A percentile compares a stretch with the other conserved stretches of the same genome.
Conservation (phyloP, 2,797 vertebrate genomes). For the Ambastaia sidthimunki region DNA sequence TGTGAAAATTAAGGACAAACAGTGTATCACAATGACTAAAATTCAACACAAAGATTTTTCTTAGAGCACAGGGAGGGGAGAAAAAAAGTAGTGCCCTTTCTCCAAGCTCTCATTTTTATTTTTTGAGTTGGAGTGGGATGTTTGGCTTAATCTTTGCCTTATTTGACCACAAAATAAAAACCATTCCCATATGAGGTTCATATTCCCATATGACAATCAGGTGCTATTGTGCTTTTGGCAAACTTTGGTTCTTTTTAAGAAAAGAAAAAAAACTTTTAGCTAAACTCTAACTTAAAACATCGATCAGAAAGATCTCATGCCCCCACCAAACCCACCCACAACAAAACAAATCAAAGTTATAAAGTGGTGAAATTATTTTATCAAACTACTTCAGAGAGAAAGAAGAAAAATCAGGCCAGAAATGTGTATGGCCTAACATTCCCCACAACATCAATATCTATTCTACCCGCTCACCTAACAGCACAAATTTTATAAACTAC, state of each 20-base stretch:
- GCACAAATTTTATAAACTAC: not conserved
- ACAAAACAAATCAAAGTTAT: too few species aligned
- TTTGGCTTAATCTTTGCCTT: not conserved
- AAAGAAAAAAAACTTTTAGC: too few species aligned
- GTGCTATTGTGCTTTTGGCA: not conserved
- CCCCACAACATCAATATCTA: not conserved
- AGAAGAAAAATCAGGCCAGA: not conserved
- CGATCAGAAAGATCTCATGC: not conserved
- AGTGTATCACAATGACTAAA: constrained; percentile 15
- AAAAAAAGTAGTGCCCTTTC: not conserved
- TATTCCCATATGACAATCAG: not conserved
- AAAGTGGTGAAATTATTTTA: not conserved
- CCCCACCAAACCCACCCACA: not conserved
- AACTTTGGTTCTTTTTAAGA: not conserved
- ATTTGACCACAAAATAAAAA: not conserved
- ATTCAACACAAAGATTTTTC: not conserved
- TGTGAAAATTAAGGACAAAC: constrained; percentile 1
- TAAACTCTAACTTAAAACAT: too few species aligned
- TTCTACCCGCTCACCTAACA: not conserved
- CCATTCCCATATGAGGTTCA: too few species aligned
- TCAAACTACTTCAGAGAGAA: not conserved
- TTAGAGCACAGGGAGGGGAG: not conserved
- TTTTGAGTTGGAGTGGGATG: not conserved
- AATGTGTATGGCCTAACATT: too few species aligned
- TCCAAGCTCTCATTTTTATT: not conserved